Percentiles rank a stretch among this genome's conserved stretches.
Conservation (phyloP, 2,797 vertebrate species). For the Mallotus villosus region DNA sequence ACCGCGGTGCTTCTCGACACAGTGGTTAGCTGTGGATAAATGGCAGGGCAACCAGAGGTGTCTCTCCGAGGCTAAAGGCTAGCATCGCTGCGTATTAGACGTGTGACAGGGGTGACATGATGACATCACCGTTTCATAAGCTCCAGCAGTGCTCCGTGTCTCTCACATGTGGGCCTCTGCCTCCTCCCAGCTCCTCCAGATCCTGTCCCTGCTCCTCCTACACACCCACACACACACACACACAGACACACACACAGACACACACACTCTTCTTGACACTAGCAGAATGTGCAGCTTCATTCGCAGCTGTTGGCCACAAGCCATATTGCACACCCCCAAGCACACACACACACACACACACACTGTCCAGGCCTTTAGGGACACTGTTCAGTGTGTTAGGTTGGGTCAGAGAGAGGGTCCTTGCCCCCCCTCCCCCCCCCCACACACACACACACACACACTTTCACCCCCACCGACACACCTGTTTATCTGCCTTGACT, state of each 20-base stretch:
- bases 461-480: background rate
- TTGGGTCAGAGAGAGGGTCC: slow-evolving; percentile 39
- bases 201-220: background rate
- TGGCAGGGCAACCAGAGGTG: too few species aligned
- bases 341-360: slow-evolving; percentile 45
- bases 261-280: slow-evolving; percentile 36
- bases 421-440: too few species aligned
- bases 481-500: background rate
- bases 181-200: background rate
- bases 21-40: too few species aligned
- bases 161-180: too few species aligned
- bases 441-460: slow-evolving; percentile 18
- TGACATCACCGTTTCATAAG: too few species aligned
- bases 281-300: slow-evolving; percentile 63
- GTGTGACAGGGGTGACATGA: too few species aligned
- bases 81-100: too few species aligned
- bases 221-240: background rate
- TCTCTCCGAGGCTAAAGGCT: too few species aligned
- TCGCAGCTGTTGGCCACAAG: slow-evolving; percentile 44
- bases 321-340: slow-evolving; percentile 36
- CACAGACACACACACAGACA: too few species aligned
- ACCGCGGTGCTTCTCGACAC: too few species aligned
- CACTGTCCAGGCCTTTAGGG: background rate
- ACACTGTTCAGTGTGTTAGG: too few species aligned
- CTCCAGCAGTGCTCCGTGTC: too few species aligned